phyloP scores from a whole-genome alignment of 2,113 vertebrate species.

The Carlito syrichta region DNA sequence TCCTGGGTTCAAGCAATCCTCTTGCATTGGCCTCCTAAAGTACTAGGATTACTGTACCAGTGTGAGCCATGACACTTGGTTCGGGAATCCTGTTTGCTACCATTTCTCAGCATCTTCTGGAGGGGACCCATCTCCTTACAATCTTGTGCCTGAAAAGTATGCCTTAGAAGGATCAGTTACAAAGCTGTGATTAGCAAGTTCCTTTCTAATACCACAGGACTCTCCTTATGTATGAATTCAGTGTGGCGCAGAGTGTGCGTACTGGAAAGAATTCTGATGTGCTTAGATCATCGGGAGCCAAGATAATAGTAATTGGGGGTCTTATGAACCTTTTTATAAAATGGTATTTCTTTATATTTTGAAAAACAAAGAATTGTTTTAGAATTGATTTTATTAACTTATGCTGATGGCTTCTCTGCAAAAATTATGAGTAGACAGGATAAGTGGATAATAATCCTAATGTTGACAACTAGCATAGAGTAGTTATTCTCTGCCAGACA shows the following conservation, averaged over 20 bases:
- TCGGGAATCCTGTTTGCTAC: background rate
- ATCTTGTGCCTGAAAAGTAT: background rate
- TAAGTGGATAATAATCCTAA: background rate
- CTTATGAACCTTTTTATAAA: background rate
- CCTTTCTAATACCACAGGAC: background rate
- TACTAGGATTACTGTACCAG: too few relatives aligned
- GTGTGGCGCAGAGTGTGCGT: background rate
- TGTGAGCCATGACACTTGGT: too few relatives aligned
- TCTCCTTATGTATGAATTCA: background rate
- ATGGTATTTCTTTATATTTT: background rate
- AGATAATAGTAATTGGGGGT: background rate
- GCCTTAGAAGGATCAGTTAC: background rate
- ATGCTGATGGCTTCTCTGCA: background rate
- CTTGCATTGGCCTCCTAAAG: too few relatives aligned
- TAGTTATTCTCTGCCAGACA: background rate
- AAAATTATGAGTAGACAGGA: background rate
- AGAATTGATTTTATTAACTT: background rate
- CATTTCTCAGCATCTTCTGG: background rate
- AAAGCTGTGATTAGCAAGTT: background rate
- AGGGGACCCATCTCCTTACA: background rate
- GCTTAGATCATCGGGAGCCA: background rate
- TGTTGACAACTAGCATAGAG: background rate
- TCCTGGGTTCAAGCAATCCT: too few relatives aligned
- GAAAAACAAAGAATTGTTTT: background rate
- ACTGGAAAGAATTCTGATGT: background rate